Percentiles rank a stretch among this genome's conserved stretches.
These are phyloP conservation scores for Phallusia fumigata DNA, from an alignment of 23 tunicate genomes.

Conservation along the genomic window DNA sequence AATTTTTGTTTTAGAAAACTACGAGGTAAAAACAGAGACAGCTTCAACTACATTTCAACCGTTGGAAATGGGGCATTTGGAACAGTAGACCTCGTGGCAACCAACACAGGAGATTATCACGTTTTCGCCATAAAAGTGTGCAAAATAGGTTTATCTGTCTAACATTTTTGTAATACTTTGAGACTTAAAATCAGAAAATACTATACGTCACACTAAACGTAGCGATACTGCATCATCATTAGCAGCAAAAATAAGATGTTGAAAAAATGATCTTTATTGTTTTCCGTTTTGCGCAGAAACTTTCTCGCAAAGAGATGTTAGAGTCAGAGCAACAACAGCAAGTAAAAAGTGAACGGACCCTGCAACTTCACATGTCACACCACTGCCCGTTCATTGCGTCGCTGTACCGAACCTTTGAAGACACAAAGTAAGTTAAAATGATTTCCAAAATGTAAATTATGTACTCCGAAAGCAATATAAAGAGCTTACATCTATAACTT, in stretches of 20 bases:
- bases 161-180: background rate
- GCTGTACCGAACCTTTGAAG: slow-evolving; percentile 45
- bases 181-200: no score
- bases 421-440: slow-evolving; percentile 28
- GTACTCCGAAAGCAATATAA: no score
- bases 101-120: background rate
- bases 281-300: slow-evolving; percentile 35
- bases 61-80: slow-evolving; percentile 69
- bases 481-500: no score
- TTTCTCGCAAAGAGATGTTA: slow-evolving; percentile 42
- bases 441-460: no score
- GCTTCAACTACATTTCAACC: slow-evolving; percentile 35
- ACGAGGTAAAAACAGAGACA: slow-evolving; percentile 23
- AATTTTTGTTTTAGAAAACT: slow-evolving; percentile 22
- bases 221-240: no score
- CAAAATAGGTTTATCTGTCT: background rate
- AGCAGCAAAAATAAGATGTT: no score
- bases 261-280: no score
- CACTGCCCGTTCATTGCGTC: slow-evolving; percentile 60
- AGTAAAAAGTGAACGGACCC: slow-evolving; percentile 28
- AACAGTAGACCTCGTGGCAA: slow-evolving; percentile 37
- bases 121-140: slow-evolving; percentile 49
- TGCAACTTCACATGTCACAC: slow-evolving; percentile 44
- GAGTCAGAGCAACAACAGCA: slow-evolving; percentile 51
- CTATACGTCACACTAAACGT: no score